Evolutionary conservation across 2,797 vertebrate species (phyloP).

Genomic region (Yasuhikotakia modesta): DNA sequence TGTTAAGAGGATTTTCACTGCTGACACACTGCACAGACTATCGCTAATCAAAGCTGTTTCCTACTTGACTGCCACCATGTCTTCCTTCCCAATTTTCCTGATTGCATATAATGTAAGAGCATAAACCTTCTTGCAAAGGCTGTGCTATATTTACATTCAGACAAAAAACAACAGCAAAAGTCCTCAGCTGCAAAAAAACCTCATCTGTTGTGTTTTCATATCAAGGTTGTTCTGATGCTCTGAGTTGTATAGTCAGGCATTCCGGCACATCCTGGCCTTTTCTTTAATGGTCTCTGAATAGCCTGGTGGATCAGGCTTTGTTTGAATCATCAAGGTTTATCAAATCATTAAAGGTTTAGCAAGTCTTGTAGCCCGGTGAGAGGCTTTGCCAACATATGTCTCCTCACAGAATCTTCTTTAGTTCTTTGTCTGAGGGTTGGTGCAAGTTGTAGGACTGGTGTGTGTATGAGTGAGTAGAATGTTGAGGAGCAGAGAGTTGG

Average conservation of each 20-base stretch:
- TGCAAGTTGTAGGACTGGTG: constrained; percentile 53
- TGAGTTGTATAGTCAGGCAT: constrained; percentile 48
- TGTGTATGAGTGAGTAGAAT: constrained; percentile 37
- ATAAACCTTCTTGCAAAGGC: not conserved
- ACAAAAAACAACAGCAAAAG: not conserved
- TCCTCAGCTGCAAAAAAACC: not conserved
- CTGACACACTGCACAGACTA: constrained; percentile 21
- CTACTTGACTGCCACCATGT: constrained; percentile 18
- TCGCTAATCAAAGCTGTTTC: constrained; percentile 41
- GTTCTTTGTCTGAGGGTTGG: constrained; percentile 68
- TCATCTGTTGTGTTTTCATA: not conserved
- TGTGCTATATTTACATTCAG: not conserved
- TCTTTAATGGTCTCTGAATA: constrained; percentile 65
- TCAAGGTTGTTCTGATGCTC: not conserved
- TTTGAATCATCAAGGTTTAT: constrained; percentile 73
- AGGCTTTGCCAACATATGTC: constrained; percentile 80
- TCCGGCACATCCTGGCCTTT: constrained; percentile 63
- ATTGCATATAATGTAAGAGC: not conserved
- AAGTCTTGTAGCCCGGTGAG: constrained; percentile 70
- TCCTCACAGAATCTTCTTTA: constrained; percentile 71
- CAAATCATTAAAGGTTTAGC: constrained; percentile 71
- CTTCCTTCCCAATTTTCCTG: not conserved
- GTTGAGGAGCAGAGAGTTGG: constrained; percentile 43
- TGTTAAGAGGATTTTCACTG: constrained; percentile 46
- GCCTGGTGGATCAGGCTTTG: constrained; percentile 70